A percentile compares a stretch with the other conserved stretches of the same genome.
Evolutionary conservation across 2,113 vertebrate genomes (phyloP).

Genomic region (Parus major): DNA sequence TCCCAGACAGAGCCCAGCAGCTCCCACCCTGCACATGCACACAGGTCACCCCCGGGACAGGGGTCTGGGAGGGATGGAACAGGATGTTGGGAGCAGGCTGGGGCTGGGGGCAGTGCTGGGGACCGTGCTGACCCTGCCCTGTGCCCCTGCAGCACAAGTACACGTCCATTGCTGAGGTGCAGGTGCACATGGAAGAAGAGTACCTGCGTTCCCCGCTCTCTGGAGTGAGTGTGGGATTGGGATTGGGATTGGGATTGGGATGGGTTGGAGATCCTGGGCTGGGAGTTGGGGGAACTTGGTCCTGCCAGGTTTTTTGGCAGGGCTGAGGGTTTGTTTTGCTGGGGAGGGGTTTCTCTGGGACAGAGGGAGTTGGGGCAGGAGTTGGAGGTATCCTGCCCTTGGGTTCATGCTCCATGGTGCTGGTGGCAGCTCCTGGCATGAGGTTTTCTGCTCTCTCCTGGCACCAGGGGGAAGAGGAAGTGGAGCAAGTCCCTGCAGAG

Average conservation of each 20-base stretch:
- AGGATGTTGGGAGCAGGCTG: neutral
- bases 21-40: accelerated
- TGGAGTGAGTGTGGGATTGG: constrained; percentile 76
- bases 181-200: constrained; percentile 92
- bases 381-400: neutral
- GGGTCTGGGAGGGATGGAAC: neutral
- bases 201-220: constrained; percentile 94
- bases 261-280: neutral
- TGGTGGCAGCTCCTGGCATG: neutral
- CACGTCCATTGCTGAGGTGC: constrained; percentile 92
- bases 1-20: neutral
- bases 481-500: constrained; percentile 90
- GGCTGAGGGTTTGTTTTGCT: neutral
- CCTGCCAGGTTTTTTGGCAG: neutral
- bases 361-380: neutral
- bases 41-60: neutral
- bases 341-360: neutral
- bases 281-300: neutral
- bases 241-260: neutral
- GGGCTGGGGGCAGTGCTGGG: neutral
- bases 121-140: accelerated
- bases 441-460: neutral
- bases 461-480: constrained; percentile 91
- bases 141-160: constrained; percentile 88
- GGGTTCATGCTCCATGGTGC: accelerated